phyloP scores from a whole-genome alignment of 2,113 vertebrate species.

The Myotis brandtii region DNA sequence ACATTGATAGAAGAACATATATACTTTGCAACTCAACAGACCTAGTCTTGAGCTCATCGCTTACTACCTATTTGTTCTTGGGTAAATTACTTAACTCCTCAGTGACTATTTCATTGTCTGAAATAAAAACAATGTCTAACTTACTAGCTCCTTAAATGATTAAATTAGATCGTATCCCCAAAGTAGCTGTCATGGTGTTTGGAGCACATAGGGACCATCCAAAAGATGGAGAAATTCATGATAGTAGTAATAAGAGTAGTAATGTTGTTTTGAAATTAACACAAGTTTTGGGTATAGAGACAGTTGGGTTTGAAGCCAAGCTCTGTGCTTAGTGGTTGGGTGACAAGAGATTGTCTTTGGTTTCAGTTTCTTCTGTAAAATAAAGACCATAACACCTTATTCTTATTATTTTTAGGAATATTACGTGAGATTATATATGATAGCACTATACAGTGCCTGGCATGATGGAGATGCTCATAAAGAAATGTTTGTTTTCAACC shows the following conservation, averaged over 20 bases:
- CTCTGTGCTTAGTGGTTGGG: not conserved
- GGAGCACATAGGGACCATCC: not conserved
- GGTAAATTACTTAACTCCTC: not conserved
- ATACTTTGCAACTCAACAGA: not conserved
- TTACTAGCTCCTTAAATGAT: not conserved
- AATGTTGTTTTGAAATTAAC: not conserved
- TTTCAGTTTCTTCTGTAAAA: slow-evolving; percentile 32
- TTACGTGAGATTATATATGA: not conserved
- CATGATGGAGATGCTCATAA: not conserved
- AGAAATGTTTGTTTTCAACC: not conserved
- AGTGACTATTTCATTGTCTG: not conserved
- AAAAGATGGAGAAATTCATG: not conserved
- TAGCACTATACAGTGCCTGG: not conserved
- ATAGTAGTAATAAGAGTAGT: not conserved
- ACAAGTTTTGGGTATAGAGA: not conserved
- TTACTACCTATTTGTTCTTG: not conserved
- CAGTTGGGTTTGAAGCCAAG: not conserved
- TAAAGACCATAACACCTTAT: not conserved
- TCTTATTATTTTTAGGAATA: slow-evolving; percentile 20
- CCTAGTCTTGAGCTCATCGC: not conserved
- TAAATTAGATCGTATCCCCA: not conserved
- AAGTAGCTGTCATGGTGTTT: not conserved
- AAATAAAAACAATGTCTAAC: not conserved
- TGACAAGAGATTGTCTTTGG: not conserved
- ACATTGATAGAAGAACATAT: not conserved